These are phyloP conservation scores for Notodonta dromedarius DNA, from an alignment of 2,888 invertebrate genomes.

Conservation along the genomic window DNA sequence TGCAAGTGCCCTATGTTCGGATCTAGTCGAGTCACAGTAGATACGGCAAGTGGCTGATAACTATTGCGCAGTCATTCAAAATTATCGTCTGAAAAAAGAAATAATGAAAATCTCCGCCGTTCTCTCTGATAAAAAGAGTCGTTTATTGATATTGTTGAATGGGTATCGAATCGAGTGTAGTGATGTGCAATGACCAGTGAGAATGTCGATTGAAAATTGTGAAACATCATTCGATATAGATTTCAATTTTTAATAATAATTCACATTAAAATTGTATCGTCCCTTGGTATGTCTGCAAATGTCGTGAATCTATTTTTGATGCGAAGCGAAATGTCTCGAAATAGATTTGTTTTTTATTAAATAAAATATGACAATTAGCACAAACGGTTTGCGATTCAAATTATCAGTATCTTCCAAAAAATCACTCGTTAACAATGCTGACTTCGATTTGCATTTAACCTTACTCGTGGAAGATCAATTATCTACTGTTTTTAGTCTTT, in stretches of 20 bases:
- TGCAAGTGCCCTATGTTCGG: conserved; percentile 38
- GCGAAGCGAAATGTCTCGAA: neutral
- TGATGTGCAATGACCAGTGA: neutral
- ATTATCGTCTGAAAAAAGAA: conserved; percentile 25
- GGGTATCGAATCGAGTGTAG: conserved; percentile 22
- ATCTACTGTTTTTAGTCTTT: conserved; percentile 48
- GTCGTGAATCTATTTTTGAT: neutral
- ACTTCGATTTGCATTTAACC: conserved; percentile 5
- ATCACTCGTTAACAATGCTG: neutral
- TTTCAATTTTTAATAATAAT: neutral
- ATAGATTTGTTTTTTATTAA: neutral
- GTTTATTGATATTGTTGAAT: conserved; percentile 29
- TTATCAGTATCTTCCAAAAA: neutral
- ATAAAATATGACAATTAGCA: neutral
- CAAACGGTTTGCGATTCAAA: neutral
- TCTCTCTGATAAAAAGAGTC: conserved; percentile 3
- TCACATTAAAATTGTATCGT: no score
- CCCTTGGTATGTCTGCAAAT: neutral
- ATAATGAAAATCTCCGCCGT: conserved; percentile 22
- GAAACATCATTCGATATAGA: neutral
- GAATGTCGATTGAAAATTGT: neutral
- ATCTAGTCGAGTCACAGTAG: conserved; percentile 34
- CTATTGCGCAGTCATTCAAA: conserved; percentile 20
- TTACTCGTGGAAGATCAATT: conserved; percentile 43
- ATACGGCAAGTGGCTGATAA: conserved; percentile 25